Base-by-base conservation (phyloP, 2,888 invertebrate species). In the Lypha dubia region DNA sequence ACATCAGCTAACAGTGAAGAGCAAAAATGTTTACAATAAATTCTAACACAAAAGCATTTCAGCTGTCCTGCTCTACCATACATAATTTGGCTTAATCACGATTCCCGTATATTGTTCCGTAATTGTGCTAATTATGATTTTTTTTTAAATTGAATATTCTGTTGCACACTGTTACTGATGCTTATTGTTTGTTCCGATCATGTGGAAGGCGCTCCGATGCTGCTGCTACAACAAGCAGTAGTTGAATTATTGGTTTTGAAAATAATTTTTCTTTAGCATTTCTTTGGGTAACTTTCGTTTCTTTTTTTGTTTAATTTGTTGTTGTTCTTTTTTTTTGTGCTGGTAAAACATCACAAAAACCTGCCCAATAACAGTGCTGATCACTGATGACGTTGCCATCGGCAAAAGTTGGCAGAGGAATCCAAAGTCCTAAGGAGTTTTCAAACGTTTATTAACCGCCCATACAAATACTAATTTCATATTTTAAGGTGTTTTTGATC, bases 81-180 rank as follows among this genome's bases (percentile, higher is more conserved):
- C 15, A 35, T 46, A 56, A 53, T 58, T 46, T 38, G 38, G 0
- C 17, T 38, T 13, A 15, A 67, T 58, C 56, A 67, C 56, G 65
- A 65, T 75, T 63, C 63, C 44, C 8, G n/a, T 53, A 53, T 67
- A 58, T 46, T n/a, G 8, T 56, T 56, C 24, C 32, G 9, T 56
- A 68, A 68, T 68, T 68, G 38, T 49, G 35, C 9, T 58, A 77
- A 77, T 77, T 58, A 51, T 41, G 28, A 46, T 13, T 17, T 51
- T 15, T 49, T 38, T n/a, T 44, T 65, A 44, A 5, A 15, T 28
- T 5, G 5, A 8, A 28, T 6, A 28, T 53, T 53, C n/a, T 28
- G 28, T 53, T 53, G 28, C 53, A 4, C 38, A 38, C 41, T 32
- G 62, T 62, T 41, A 3, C n/a, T 2, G 15, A 35, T 11, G 22